These are phyloP conservation scores for Sebastes fasciatus DNA, from an alignment of 2,113 vertebrate genomes.

Conservation along the genomic window DNA sequence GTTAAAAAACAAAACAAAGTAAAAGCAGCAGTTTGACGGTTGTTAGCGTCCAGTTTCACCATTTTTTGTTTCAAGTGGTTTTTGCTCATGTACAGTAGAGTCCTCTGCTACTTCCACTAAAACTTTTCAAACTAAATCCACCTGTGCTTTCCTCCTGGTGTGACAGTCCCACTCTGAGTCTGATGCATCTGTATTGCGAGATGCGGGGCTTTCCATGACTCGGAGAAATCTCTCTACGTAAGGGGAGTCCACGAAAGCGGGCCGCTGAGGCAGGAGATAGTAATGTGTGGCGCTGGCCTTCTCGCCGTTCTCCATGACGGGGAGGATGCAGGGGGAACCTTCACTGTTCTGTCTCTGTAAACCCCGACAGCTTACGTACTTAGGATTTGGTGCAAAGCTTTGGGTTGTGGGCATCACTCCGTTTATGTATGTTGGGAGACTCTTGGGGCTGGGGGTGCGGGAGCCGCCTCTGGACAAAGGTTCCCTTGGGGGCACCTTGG, in stretches of 20 bases:
- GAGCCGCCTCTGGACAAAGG: slow-evolving; percentile 88
- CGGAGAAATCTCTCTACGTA: slow-evolving; percentile 85
- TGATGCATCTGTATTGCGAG: slow-evolving; percentile 40
- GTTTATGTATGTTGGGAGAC: slow-evolving; percentile 92
- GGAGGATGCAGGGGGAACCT: slow-evolving; percentile 95
- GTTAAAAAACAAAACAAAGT: slow-evolving; percentile 29
- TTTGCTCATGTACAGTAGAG: slow-evolving; percentile 44
- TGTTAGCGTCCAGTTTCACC: slow-evolving; percentile 55
- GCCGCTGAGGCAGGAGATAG: slow-evolving; percentile 92
- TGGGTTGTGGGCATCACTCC: slow-evolving; percentile 97
- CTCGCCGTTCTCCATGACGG: slow-evolving; percentile 92
- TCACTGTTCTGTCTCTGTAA: slow-evolving; percentile 94
- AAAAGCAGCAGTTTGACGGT: slow-evolving; percentile 77
- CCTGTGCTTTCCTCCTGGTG: slow-evolving; percentile 65
- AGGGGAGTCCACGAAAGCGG: slow-evolving; percentile 86
- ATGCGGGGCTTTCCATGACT: slow-evolving; percentile 73
- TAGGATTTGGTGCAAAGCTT: slow-evolving; percentile 97
- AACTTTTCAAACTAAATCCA: slow-evolving; percentile 76
- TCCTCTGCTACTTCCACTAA: slow-evolving; percentile 45
- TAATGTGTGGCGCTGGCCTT: slow-evolving; percentile 96
- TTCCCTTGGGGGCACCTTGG: slow-evolving; percentile 93
- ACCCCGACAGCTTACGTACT: slow-evolving; percentile 91
- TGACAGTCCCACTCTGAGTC: slow-evolving; percentile 76
- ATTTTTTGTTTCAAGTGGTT: slow-evolving; percentile 54
- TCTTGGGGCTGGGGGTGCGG: slow-evolving; percentile 94